phyloP scores from a whole-genome alignment of 1,140 invertebrate genomes.

The Euschistus heros region DNA sequence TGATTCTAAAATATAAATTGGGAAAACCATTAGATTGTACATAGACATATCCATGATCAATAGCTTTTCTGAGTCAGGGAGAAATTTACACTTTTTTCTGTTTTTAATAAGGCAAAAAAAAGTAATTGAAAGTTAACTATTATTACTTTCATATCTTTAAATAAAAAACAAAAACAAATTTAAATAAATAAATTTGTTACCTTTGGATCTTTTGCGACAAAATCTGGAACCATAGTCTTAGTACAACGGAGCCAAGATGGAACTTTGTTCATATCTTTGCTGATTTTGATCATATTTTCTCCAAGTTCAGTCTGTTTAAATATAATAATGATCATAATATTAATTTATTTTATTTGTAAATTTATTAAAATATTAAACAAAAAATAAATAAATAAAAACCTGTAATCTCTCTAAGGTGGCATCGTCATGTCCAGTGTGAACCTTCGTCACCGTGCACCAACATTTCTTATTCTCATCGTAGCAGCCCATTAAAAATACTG shows the following conservation, averaged over 20 bases:
- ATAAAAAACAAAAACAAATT: too few species aligned
- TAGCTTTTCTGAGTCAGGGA: too few species aligned
- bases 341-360: too few species aligned
- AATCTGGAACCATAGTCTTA: constrained; percentile 77
- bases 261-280: constrained; percentile 53
- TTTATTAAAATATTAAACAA: not conserved
- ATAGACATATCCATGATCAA: too few species aligned
- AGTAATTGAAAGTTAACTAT: too few species aligned
- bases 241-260: constrained; percentile 75
- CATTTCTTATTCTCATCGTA: constrained; percentile 52
- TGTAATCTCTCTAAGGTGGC: constrained; percentile 67
- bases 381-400: constrained; percentile 29
- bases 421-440: constrained; percentile 79
- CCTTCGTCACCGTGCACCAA: constrained; percentile 83
- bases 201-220: constrained; percentile 72
- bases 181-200: constrained; percentile 32
- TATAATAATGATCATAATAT: not conserved
- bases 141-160: too few species aligned
- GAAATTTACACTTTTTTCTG: too few species aligned
- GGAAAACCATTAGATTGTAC: too few species aligned
- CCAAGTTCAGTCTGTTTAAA: constrained; percentile 42
- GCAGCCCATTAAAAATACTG: constrained; percentile 86
- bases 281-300: constrained; percentile 66
- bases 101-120: not conserved
- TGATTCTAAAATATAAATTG: too few species aligned